Percentiles rank a stretch among this genome's conserved stretches.
These are phyloP conservation scores for Teleogryllus oceanicus DNA, from an alignment of 2,888 invertebrate species.

Conservation along the genomic window DNA sequence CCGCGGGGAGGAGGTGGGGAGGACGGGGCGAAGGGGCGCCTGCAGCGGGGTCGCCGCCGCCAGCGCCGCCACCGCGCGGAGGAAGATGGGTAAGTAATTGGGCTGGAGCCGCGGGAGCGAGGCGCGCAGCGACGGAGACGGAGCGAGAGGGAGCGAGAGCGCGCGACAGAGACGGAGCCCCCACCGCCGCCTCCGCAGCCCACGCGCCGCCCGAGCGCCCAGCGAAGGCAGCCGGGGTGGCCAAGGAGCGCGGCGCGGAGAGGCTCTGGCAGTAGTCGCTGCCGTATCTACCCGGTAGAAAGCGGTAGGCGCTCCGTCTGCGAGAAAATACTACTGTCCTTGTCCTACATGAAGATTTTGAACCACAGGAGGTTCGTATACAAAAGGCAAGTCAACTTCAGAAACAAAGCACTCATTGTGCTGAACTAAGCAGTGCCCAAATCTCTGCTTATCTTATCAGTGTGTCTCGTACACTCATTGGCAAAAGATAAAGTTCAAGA, in stretches of 20 bases:
- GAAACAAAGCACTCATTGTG: too few species aligned
- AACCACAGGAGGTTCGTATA: too few species aligned
- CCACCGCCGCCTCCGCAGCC: neutral
- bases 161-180: constrained; percentile 35
- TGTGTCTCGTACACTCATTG: too few species aligned
- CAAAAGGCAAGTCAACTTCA: too few species aligned
- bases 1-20: constrained; percentile 42
- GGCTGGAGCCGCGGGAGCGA: constrained; percentile 34
- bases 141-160: constrained; percentile 29
- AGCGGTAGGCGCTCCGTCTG: too few species aligned
- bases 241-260: constrained; percentile 32
- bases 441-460: too few species aligned
- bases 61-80: constrained; percentile 41
- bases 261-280: neutral
- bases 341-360: too few species aligned
- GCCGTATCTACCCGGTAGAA: too few species aligned
- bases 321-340: too few species aligned
- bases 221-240: constrained; percentile 29
- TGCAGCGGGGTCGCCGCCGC: neutral
- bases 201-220: constrained; percentile 19
- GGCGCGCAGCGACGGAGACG: constrained; percentile 33
- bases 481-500: too few species aligned
- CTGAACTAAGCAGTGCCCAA: too few species aligned
- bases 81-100: constrained; percentile 48
- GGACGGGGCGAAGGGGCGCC: too few species aligned